These are phyloP conservation scores for Mamestra brassicae DNA, from an alignment of 2,888 invertebrate species.

Conservation along the genomic window DNA sequence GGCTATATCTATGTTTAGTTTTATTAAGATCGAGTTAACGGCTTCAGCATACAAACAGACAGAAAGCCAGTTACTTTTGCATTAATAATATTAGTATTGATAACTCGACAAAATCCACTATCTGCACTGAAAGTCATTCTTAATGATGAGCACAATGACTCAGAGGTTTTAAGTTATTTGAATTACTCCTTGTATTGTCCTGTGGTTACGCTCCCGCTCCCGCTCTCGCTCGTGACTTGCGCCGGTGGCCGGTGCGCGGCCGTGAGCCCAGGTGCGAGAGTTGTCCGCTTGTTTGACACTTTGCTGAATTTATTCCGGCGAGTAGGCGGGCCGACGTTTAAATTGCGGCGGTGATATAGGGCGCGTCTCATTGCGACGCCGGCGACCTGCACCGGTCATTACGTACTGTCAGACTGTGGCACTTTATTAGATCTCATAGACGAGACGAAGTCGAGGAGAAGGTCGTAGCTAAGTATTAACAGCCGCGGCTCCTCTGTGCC, in stretches of 20 bases:
- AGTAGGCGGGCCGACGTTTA: constrained; percentile 74
- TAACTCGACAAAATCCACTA: no score
- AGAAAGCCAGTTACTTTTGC: no score
- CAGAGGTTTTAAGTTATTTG: neutral
- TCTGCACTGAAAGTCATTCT: neutral
- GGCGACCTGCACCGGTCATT: constrained; percentile 13
- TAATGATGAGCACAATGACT: neutral
- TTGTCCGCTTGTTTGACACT: constrained; percentile 84
- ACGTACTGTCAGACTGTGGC: neutral
- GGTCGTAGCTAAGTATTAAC: no score
- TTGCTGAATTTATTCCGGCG: constrained; percentile 81
- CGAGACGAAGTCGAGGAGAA: neutral
- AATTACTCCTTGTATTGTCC: no score
- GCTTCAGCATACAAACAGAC: no score
- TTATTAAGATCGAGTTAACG: no score
- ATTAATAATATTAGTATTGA: no score
- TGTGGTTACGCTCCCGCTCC: neutral
- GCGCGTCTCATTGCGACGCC: constrained; percentile 57
- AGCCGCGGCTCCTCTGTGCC: no score
- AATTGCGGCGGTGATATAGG: constrained; percentile 72
- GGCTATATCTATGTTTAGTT: no score
- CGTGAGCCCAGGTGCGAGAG: constrained; percentile 80
- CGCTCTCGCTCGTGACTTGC: constrained; percentile 32
- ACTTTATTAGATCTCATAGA: constrained; percentile 27
- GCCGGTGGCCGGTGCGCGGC: constrained; percentile 50